Base-by-base conservation (phyloP, 1,140 invertebrate genomes). In the Trichoplusia ni region DNA sequence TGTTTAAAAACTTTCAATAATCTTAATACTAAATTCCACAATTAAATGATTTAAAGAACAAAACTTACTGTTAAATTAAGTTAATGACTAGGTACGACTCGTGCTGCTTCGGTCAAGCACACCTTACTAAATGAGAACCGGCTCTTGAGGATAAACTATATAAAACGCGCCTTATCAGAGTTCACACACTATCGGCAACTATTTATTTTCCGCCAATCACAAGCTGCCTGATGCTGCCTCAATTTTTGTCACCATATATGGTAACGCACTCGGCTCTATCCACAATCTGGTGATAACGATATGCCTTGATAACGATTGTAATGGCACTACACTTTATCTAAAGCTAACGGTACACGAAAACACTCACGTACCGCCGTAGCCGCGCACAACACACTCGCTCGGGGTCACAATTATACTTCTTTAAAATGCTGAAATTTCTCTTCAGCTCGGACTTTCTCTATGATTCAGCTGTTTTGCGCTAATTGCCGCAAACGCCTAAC, bases 241-340 rank as follows among this genome's bases (percentile, higher is more conserved):
- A 81, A 84, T 77, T 84, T 89, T 85, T 75, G 78, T 89, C 72
- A 86, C 86, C 86, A 84, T 86, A 89, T 89, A 86, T 84, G 86
- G 86, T 82, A 81, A 86, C 67, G 74, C 67, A 77, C 67, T 79
- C 69, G 72, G 65, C 70, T 44, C 73, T 77, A 84, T 76, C 63
- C 69, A 66, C 74, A 67, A 65, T 49, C 31, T 49, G 73, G 62
- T 84, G 80, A 84, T 84, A 83, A 86, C 46, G 58, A 56, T 64
- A 70, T 69, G 69, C 61, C 64, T 76, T 75, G 83, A 85, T 85
- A 86, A 79, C 69, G 40, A 64, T 72, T 49, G 56, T 73, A 73
- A 77, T 69, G 66, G 38, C 33, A 56, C 21, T 60, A 65, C 69
- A 65, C 44, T 61, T 72, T 76, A 77, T 78, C 71, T 73, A 31